phyloP scores from a whole-genome alignment of 2,113 vertebrate genomes.

The Copsychus sechellarum region DNA sequence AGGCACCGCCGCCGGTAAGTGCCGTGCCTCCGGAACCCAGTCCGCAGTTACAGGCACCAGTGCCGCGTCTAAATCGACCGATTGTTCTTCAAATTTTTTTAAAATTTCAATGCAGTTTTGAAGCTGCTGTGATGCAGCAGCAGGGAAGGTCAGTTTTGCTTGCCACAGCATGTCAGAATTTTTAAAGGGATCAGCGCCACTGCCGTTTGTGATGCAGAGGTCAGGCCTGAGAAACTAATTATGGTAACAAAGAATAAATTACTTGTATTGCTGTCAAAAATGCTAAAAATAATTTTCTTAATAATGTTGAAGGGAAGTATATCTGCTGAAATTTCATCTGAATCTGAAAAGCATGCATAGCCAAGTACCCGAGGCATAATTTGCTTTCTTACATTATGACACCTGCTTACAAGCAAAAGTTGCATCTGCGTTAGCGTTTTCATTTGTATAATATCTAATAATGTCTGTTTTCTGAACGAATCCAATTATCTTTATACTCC shows the following conservation, averaged over 20 bases:
- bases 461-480: not conserved
- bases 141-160: accelerated
- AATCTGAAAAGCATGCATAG: accelerated
- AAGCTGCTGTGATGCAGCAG: not conserved
- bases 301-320: not conserved
- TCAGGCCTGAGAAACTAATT: not conserved
- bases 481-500: accelerated
- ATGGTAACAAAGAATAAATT: not conserved
- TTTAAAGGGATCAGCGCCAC: not conserved
- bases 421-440: not conserved
- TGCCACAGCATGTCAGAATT: accelerated
- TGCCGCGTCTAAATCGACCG: accelerated
- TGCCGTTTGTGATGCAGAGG: not conserved
- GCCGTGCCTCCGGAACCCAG: accelerated
- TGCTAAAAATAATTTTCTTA: not conserved
- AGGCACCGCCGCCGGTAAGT: slow-evolving; percentile 22
- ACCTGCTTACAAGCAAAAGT: not conserved
- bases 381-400: not conserved
- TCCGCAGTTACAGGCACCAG: accelerated
- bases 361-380: not conserved
- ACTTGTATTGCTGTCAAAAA: not conserved
- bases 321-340: not conserved
- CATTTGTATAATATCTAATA: not conserved
- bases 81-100: not conserved
- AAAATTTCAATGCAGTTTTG: too few species aligned